These are phyloP conservation scores for Trichomalopsis sarcophagae DNA, from an alignment of 1,140 invertebrate genomes.

Conservation along the genomic window DNA sequence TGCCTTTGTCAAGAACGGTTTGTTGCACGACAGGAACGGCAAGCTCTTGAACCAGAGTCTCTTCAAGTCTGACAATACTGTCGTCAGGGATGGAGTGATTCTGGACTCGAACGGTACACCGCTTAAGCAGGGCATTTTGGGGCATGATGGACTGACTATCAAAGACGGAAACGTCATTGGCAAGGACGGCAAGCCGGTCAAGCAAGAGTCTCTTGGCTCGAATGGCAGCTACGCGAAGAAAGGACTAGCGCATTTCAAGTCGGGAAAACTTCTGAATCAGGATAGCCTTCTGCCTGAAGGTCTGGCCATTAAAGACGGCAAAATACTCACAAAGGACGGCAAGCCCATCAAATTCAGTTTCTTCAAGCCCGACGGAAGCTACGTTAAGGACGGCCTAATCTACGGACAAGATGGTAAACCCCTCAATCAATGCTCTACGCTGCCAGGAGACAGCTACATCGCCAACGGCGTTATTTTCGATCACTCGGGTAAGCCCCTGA, in stretches of 20 bases:
- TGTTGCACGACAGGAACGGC: constrained; percentile 63
- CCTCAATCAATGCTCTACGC: constrained; percentile 62
- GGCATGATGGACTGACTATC: constrained; percentile 62
- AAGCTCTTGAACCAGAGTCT: constrained; percentile 65
- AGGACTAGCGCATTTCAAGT: constrained; percentile 65
- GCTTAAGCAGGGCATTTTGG: constrained; percentile 62
- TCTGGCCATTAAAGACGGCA: constrained; percentile 67
- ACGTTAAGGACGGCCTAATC: constrained; percentile 68
- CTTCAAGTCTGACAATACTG: constrained; percentile 67
- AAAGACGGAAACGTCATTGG: constrained; percentile 67
- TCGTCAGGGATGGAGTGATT: constrained; percentile 67
- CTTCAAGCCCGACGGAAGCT: constrained; percentile 70
- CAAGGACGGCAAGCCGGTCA: constrained; percentile 68
- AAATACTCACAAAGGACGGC: constrained; percentile 65
- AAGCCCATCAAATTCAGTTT: constrained; percentile 68
- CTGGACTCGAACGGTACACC: constrained; percentile 58
- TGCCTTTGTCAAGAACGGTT: constrained; percentile 65
- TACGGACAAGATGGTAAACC: constrained; percentile 68
- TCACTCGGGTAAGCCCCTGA: constrained; percentile 61
- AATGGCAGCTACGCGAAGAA: constrained; percentile 69
- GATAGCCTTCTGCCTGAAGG: constrained; percentile 70
- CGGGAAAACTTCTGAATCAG: constrained; percentile 68
- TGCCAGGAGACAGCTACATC: constrained; percentile 68
- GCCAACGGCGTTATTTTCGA: constrained; percentile 69
- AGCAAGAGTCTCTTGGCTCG: constrained; percentile 68